Percentiles rank a stretch among this genome's conserved stretches.
These are phyloP conservation scores for Pyralis farinalis DNA, from an alignment of 2,888 invertebrate species.

Conservation along the genomic window DNA sequence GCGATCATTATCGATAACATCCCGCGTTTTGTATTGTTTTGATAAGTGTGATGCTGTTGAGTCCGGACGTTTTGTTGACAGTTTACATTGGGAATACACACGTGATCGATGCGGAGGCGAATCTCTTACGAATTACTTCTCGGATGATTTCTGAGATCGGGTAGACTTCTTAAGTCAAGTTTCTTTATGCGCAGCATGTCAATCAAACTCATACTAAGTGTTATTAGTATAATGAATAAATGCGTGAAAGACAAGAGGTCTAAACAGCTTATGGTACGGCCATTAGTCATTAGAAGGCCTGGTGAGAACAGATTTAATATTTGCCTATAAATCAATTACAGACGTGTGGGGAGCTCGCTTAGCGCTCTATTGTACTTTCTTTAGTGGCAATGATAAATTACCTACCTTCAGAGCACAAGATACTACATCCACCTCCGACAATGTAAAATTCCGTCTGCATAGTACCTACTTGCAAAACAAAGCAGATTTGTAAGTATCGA, in stretches of 20 bases:
- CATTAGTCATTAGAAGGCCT: slow-evolving; percentile 59
- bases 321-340: slow-evolving; percentile 76
- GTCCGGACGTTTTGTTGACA: slow-evolving; percentile 64
- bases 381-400: slow-evolving; percentile 51
- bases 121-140: slow-evolving; percentile 10
- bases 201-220: slow-evolving; percentile 46
- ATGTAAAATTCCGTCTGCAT: too few species aligned
- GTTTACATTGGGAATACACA: slow-evolving; percentile 58
- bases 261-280: slow-evolving; percentile 48
- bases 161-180: not conserved
- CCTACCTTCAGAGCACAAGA: slow-evolving; percentile 21
- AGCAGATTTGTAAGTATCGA: too few species aligned
- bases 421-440: slow-evolving; percentile 20
- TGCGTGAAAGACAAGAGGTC: slow-evolving; percentile 57
- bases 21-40: slow-evolving; percentile 79
- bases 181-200: slow-evolving; percentile 39
- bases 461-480: too few species aligned
- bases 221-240: slow-evolving; percentile 42
- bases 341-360: slow-evolving; percentile 56
- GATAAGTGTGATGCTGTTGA: slow-evolving; percentile 67
- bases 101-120: slow-evolving; percentile 55
- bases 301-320: slow-evolving; percentile 76
- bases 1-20: slow-evolving; percentile 75
- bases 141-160: slow-evolving; percentile 1
- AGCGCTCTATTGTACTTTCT: slow-evolving; percentile 58